Evolutionary conservation across 2,113 vertebrate genomes (phyloP).

Genomic region (Pardalotus punctatus): DNA sequence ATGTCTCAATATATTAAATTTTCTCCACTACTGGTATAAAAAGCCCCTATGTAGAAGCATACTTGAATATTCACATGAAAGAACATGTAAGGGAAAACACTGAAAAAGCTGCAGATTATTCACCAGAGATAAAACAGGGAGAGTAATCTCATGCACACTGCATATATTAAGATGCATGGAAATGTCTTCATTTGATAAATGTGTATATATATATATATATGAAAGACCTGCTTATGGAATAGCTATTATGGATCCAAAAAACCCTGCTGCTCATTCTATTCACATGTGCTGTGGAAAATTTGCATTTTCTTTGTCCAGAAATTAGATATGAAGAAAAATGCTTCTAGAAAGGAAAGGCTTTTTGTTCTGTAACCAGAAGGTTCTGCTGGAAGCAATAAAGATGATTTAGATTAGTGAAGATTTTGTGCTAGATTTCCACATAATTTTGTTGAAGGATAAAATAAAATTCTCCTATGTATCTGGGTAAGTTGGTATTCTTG

Average conservation of each 20-base stretch:
- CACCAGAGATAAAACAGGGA: background rate
- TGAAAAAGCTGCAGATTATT: background rate
- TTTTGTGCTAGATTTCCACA: background rate
- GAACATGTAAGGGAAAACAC: background rate
- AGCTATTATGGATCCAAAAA: background rate
- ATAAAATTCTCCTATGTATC: background rate
- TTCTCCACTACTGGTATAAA: background rate
- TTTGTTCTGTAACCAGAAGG: background rate
- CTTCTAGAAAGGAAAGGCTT: background rate
- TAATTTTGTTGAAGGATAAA: background rate
- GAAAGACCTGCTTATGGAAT: background rate
- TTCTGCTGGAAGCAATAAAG: background rate
- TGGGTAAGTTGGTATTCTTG: background rate
- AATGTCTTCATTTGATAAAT: background rate
- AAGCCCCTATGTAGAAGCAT: background rate
- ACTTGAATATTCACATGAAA: background rate
- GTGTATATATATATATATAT: background rate
- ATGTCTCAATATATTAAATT: background rate
- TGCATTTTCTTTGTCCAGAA: background rate
- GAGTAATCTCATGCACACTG: background rate
- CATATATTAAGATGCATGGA: background rate
- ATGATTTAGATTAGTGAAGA: background rate
- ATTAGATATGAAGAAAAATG: background rate
- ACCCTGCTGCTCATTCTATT: background rate
- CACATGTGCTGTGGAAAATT: background rate